Evolutionary conservation across 2,113 vertebrate genomes (phyloP).

Genomic region (Amblyornis subalaris): DNA sequence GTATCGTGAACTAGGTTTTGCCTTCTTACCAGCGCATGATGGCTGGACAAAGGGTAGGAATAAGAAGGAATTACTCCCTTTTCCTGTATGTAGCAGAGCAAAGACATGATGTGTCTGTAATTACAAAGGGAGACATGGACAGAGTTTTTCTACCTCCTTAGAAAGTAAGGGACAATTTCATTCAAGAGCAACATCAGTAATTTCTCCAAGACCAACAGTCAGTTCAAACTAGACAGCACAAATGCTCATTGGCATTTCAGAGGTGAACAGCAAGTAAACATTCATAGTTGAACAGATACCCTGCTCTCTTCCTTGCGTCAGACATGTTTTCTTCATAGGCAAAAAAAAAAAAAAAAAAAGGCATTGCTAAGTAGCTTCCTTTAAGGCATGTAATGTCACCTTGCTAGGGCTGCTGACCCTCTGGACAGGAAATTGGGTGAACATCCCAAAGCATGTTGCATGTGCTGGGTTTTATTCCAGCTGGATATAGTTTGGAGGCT

Average conservation of each 20-base stretch:
- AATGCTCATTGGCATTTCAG: constrained; percentile 57
- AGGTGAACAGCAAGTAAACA: constrained; percentile 36
- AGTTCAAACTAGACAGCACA: constrained; percentile 37
- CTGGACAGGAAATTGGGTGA: neutral
- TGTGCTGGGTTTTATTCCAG: neutral
- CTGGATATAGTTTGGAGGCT: neutral
- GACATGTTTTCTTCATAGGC: neutral
- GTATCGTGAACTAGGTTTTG: neutral
- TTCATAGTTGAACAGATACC: neutral
- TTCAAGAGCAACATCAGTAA: neutral
- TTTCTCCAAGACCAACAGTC: constrained; percentile 14
- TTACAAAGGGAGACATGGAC: neutral
- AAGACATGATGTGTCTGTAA: neutral
- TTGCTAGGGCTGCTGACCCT: neutral
- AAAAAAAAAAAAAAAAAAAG: neutral
- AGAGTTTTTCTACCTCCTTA: neutral
- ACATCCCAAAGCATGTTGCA: neutral
- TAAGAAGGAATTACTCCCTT: neutral
- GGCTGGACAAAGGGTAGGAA: neutral
- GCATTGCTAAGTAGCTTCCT: neutral
- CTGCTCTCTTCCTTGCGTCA: neutral
- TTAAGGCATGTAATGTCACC: neutral
- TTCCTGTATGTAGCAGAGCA: neutral
- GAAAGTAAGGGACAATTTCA: neutral
- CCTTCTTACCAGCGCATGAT: neutral